Evolutionary conservation across 1,140 invertebrate species (phyloP).

Genomic region (Campoletis sonorensis): DNA sequence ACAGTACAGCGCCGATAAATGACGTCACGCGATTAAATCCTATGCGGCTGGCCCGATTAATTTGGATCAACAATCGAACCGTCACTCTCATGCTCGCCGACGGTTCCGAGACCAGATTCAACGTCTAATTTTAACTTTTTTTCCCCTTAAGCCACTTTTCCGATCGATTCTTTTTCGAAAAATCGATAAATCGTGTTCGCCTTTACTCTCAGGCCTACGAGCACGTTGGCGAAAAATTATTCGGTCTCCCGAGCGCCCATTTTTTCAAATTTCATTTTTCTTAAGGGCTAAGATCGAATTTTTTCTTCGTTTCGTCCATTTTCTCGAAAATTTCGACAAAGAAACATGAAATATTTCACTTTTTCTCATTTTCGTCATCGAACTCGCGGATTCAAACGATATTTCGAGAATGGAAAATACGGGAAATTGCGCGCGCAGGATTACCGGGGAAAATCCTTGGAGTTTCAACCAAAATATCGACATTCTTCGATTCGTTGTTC

Average conservation of each 20-base stretch:
- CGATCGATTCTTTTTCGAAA: background rate
- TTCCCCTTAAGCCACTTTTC: background rate
- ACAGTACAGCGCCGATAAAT: slow-evolving; percentile 93
- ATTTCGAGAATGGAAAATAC: background rate
- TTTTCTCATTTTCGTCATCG: too few relatives aligned
- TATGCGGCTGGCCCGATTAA: slow-evolving; percentile 89
- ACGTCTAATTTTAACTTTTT: slow-evolving; percentile 83
- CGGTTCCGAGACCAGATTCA: slow-evolving; percentile 93
- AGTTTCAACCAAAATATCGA: background rate
- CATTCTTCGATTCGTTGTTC: background rate
- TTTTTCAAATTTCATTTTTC: too few relatives aligned
- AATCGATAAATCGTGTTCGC: background rate
- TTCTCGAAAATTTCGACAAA: background rate
- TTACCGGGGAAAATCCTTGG: background rate
- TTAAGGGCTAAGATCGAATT: too few relatives aligned
- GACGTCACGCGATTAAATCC: slow-evolving; percentile 91
- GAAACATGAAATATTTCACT: background rate
- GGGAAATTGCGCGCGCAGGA: background rate
- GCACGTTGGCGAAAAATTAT: too few relatives aligned
- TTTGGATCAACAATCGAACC: slow-evolving; percentile 95
- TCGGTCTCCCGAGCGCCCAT: too few relatives aligned
- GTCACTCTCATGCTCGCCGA: slow-evolving; percentile 95
- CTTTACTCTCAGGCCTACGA: background rate
- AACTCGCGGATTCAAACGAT: background rate
- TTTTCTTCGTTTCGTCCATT: background rate